phyloP scores from a whole-genome alignment of 2,888 invertebrate genomes.

The Aleiodes testaceus region DNA sequence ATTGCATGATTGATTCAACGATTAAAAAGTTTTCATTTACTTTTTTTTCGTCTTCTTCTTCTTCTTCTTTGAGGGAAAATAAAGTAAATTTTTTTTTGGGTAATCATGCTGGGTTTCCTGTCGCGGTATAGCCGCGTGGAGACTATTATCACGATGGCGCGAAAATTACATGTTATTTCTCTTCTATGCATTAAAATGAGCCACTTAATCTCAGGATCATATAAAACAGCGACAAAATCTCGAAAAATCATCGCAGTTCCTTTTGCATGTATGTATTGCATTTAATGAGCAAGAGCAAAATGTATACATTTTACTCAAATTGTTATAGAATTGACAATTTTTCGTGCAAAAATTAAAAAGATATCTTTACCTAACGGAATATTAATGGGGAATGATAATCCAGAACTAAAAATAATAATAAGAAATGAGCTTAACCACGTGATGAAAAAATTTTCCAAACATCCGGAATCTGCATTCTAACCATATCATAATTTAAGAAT shows the following conservation, averaged over 20 bases:
- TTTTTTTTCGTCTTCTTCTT: constrained; percentile 3
- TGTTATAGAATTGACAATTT: no score
- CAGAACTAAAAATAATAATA: no score
- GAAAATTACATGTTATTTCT: constrained; percentile 34
- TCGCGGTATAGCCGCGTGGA: constrained; percentile 7
- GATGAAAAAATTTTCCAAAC: not conserved
- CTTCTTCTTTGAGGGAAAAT: no score
- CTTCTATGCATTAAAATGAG: constrained; percentile 30
- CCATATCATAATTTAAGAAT: not conserved
- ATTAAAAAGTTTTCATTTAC: not conserved
- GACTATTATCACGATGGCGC: constrained; percentile 35
- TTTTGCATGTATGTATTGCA: constrained; percentile 4
- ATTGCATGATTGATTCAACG: constrained; percentile 11
- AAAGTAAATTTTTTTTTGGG: constrained; percentile 24
- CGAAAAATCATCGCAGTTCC: constrained; percentile 20
- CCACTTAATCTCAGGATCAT: constrained; percentile 32
- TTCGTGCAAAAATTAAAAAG: no score
- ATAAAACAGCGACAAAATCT: constrained; percentile 28
- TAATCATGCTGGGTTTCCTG: constrained; percentile 33
- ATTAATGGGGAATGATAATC: no score
- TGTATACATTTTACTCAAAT: not conserved
- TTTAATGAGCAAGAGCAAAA: not conserved
- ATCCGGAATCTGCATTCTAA: not conserved
- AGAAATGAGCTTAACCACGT: not conserved
- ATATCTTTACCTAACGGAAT: no score